These are phyloP conservation scores for Sphecodes monilicornis DNA, from an alignment of 2,888 invertebrate genomes.

Conservation along the genomic window DNA sequence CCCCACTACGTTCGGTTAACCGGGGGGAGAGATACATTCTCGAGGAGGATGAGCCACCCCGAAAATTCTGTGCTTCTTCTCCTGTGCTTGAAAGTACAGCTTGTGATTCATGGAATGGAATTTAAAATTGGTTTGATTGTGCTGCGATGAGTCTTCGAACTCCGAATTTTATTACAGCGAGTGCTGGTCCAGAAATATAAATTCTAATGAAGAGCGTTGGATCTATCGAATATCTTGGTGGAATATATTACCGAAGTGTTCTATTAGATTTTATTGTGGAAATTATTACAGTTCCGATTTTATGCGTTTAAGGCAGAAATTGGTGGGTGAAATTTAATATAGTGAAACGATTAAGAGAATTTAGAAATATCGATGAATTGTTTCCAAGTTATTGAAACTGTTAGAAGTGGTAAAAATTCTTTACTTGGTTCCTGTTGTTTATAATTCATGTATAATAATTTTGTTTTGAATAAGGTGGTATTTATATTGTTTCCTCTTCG, in stretches of 20 bases:
- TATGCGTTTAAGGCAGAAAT: neutral
- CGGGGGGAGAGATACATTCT: slow-evolving; percentile 48
- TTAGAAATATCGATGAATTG: neutral
- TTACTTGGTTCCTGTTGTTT: too few relatives aligned
- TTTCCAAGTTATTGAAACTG: neutral
- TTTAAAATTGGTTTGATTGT: neutral
- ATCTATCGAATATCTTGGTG: neutral
- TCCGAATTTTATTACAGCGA: neutral
- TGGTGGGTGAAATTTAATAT: neutral
- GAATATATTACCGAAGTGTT: neutral
- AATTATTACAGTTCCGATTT: too few relatives aligned
- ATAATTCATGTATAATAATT: too few relatives aligned
- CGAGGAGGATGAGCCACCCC: slow-evolving; percentile 35
- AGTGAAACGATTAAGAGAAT: neutral
- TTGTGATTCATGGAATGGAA: slow-evolving; percentile 17
- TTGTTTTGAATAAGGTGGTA: neutral
- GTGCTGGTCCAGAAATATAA: neutral
- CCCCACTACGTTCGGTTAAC: slow-evolving; percentile 45
- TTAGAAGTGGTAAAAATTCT: neutral
- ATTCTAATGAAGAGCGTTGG: neutral
- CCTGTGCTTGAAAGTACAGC: neutral
- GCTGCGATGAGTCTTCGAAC: neutral
- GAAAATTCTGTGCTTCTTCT: slow-evolving; percentile 49
- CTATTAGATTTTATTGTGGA: neutral
- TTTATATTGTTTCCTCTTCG: too few relatives aligned